These are phyloP conservation scores for Chrosomus eos DNA, from an alignment of 2,797 vertebrate genomes.

Conservation along the genomic window DNA sequence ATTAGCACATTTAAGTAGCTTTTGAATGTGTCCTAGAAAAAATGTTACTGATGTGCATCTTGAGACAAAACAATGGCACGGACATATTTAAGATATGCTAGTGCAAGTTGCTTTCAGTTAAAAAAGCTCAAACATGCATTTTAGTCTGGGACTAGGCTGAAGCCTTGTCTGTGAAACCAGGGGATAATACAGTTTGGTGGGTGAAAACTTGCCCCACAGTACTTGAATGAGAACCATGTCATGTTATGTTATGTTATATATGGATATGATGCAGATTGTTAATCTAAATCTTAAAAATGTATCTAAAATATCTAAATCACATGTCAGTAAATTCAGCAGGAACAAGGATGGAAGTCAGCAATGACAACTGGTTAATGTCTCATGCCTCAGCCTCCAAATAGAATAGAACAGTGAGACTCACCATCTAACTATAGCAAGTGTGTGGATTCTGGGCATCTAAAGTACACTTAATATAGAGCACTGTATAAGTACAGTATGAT, in stretches of 20 bases:
- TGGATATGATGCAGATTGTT: constrained; percentile 59
- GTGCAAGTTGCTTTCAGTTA: no score
- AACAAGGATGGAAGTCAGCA: constrained; percentile 54
- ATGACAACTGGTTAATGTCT: constrained; percentile 61
- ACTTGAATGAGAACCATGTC: not conserved
- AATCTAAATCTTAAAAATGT: constrained; percentile 59
- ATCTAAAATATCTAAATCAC: constrained; percentile 15
- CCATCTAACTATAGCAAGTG: constrained; percentile 5
- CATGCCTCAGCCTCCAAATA: not conserved
- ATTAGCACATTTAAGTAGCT: no score
- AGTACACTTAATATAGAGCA: no score
- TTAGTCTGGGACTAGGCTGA: no score
- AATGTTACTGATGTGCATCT: no score
- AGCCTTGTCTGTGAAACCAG: no score
- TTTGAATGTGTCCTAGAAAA: no score
- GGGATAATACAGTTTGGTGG: not conserved
- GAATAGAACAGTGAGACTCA: not conserved
- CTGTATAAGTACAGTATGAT: no score
- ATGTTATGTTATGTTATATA: not conserved
- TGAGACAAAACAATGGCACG: no score
- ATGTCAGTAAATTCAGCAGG: constrained; percentile 51
- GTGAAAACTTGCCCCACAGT: not conserved
- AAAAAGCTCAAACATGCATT: no score
- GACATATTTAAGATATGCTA: no score
- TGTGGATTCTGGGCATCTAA: constrained; percentile 1